Conservation (phyloP, 1,140 invertebrate genomes). For the Solenopsis invicta region DNA sequence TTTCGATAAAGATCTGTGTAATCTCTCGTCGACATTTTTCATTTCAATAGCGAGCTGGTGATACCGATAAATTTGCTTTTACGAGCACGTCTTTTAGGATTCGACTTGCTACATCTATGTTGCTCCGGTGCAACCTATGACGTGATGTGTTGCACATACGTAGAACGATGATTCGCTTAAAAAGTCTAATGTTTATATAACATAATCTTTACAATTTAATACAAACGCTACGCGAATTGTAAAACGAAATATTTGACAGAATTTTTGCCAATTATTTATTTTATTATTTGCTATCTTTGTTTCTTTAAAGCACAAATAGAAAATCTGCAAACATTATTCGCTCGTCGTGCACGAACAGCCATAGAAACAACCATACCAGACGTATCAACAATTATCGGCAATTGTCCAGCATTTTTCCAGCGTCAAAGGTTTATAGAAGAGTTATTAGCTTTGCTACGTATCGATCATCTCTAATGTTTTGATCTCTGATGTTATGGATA, state of each 20-base stretch:
- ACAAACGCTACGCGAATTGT: neutral
- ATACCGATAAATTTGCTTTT: neutral
- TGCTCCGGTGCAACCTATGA: neutral
- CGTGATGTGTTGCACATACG: too few species aligned
- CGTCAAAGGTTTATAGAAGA: neutral
- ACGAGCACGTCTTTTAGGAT: neutral
- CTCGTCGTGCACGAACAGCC: neutral
- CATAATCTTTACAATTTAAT: neutral
- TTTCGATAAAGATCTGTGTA: conserved; percentile 22
- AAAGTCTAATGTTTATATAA: neutral
- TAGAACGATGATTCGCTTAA: neutral
- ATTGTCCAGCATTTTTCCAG: neutral
- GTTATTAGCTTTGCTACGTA: neutral
- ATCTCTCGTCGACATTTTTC: conserved; percentile 15
- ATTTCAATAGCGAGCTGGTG: neutral
- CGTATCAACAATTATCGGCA: neutral
- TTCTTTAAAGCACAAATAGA: neutral
- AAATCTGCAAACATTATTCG: neutral
- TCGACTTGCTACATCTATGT: neutral
- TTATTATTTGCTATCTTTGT: neutral
- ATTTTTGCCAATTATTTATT: neutral
- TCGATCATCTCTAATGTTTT: neutral
- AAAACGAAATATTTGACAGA: neutral
- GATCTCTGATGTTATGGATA: neutral
- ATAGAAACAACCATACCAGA: neutral